A percentile compares a stretch with the other conserved stretches of the same genome.
Conservation (phyloP, 2,113 vertebrate species). For the Zonotrichia leucophrys region DNA sequence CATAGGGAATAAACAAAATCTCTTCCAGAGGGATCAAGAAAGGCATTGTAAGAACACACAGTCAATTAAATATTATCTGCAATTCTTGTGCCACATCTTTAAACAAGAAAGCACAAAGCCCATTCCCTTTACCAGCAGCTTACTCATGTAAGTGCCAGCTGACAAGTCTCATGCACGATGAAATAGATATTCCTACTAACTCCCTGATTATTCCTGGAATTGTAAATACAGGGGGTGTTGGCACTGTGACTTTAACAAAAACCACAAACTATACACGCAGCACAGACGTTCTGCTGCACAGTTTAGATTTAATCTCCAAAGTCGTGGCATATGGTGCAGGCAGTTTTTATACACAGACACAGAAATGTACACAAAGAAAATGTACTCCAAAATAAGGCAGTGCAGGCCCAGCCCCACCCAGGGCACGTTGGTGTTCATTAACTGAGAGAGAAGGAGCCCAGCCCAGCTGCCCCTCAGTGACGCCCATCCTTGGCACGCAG, state of each 20-base stretch:
- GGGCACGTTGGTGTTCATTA: neutral
- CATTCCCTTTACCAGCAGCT: constrained; percentile 19
- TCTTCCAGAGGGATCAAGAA: constrained; percentile 48
- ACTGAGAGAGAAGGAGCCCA: neutral
- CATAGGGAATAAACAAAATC: neutral
- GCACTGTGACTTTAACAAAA: neutral
- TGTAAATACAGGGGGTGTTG: constrained; percentile 50
- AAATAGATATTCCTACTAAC: neutral
- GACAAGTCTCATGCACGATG: constrained; percentile 13
- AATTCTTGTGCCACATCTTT: neutral
- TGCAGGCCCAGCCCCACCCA: neutral
- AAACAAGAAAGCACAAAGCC: neutral
- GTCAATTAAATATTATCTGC: constrained; percentile 58
- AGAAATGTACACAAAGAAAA: constrained; percentile 31
- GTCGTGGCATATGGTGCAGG: neutral
- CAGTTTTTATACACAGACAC: neutral
- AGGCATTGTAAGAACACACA: constrained; percentile 46
- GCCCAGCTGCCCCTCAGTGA: neutral
- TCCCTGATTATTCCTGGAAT: neutral
- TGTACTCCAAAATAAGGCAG: neutral
- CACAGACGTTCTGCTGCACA: neutral
- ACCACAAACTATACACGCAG: neutral
- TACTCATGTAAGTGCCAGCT: constrained; percentile 5
- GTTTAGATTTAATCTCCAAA: neutral
- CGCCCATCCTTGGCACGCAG: neutral